Conservation (phyloP, 2,888 invertebrate genomes). For the Harpalus rubripes region DNA sequence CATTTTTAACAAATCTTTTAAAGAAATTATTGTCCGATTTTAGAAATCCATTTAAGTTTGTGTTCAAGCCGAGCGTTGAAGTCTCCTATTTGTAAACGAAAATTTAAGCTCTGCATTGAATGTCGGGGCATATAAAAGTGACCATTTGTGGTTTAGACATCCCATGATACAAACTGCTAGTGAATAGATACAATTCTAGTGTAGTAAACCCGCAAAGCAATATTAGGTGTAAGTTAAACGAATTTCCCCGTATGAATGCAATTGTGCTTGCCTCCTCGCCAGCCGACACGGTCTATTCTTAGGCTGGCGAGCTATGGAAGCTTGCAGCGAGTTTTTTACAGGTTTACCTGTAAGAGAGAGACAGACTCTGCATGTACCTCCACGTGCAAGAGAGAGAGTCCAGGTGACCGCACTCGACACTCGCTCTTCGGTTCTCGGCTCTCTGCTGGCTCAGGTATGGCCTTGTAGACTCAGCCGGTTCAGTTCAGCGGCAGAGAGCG, state of each 20-base stretch:
- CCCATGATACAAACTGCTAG: not conserved
- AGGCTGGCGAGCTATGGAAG: constrained; percentile 74
- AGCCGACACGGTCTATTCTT: constrained; percentile 76
- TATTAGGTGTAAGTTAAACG: not conserved
- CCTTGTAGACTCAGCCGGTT: constrained; percentile 79
- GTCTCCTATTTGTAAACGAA: not conserved
- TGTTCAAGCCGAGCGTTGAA: not conserved
- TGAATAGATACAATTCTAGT: not conserved
- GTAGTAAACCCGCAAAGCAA: not conserved
- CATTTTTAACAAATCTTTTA: no score
- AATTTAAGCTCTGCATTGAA: not conserved
- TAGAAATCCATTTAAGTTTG: not conserved
- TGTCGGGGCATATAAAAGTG: not conserved
- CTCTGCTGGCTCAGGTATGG: constrained; percentile 71
- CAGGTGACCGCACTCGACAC: constrained; percentile 72
- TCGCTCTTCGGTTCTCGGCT: constrained; percentile 13
- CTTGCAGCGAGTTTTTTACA: constrained; percentile 76
- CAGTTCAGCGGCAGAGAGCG: constrained; percentile 80
- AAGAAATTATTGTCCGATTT: no score
- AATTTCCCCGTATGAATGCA: not conserved
- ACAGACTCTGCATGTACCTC: constrained; percentile 68
- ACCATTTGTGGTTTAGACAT: not conserved
- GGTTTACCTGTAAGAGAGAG: constrained; percentile 70
- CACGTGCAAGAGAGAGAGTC: constrained; percentile 73
- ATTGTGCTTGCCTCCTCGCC: constrained; percentile 5